phyloP scores from a whole-genome alignment of 2,113 vertebrate species.

The Noturus placidus region DNA sequence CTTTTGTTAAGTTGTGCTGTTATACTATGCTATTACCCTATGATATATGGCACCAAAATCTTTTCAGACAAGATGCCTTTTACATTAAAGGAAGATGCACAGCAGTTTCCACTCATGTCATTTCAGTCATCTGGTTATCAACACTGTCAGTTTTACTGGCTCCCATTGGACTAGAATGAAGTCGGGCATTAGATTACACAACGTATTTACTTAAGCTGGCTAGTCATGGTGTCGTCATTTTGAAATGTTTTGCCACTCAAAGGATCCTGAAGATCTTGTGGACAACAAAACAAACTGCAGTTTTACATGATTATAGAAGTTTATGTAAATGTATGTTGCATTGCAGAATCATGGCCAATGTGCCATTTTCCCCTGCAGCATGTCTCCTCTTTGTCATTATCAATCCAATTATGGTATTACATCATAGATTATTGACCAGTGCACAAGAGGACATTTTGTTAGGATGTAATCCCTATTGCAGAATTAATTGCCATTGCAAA shows the following conservation, averaged over 20 bases:
- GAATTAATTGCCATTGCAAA: conserved; percentile 13
- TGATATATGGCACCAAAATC: no score
- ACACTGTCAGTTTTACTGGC: no score
- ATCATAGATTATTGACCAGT: conserved; percentile 47
- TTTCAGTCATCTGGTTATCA: no score
- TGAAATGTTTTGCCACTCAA: background rate
- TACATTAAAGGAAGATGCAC: no score
- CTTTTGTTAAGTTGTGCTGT: no score
- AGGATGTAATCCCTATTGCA: conserved; percentile 45
- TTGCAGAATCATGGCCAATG: background rate
- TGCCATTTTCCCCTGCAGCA: conserved; percentile 3
- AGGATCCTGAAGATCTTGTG: background rate
- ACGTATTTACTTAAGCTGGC: no score
- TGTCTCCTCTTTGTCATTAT: conserved; percentile 45
- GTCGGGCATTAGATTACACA: no score
- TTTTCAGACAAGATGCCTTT: no score
- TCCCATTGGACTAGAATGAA: no score
- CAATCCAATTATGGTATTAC: conserved; percentile 53
- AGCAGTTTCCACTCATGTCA: no score
- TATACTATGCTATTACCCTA: no score
- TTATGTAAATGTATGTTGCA: background rate
- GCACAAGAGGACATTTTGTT: conserved; percentile 38
- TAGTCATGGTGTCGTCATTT: background rate
- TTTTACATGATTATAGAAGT: background rate
- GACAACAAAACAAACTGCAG: background rate